A percentile compares a stretch with the other conserved stretches of the same genome.
phyloP scores from a whole-genome alignment of 2,113 vertebrate species.

The Poeciliopsis retropinna region DNA sequence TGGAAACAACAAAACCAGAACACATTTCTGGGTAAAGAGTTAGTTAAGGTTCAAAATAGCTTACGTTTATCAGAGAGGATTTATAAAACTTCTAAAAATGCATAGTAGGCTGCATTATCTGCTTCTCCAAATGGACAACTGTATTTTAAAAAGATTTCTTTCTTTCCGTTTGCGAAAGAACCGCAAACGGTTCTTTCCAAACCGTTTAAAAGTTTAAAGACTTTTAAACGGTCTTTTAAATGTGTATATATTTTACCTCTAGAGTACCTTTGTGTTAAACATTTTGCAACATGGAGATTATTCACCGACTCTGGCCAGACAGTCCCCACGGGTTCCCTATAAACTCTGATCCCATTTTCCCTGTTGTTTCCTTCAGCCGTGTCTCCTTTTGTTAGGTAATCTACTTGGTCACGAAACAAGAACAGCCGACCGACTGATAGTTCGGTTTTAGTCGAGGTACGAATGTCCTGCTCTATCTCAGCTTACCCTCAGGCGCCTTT shows the following conservation, averaged over 20 bases:
- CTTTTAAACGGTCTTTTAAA: too few species aligned
- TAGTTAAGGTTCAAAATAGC: not conserved
- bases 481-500: conserved; percentile 13
- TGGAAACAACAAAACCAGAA: not conserved
- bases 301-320: not conserved
- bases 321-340: not conserved
- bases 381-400: conserved; percentile 11
- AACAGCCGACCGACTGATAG: conserved; percentile 17
- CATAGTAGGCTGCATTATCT: too few species aligned
- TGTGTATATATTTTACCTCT: too few species aligned
- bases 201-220: too few species aligned
- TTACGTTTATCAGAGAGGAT: not conserved
- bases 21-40: not conserved
- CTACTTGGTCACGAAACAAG: not conserved
- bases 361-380: not conserved
- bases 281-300: not conserved
- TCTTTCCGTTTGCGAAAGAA: too few species aligned
- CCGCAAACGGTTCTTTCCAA: too few species aligned
- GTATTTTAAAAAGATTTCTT: too few species aligned
- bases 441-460: conserved; percentile 14
- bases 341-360: not conserved
- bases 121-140: too few species aligned
- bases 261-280: not conserved
- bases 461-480: not conserved
- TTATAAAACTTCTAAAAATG: too few species aligned